Percentiles rank a stretch among this genome's conserved stretches.
Conservation (phyloP, 2,797 vertebrate species). For the Momotus momota region DNA sequence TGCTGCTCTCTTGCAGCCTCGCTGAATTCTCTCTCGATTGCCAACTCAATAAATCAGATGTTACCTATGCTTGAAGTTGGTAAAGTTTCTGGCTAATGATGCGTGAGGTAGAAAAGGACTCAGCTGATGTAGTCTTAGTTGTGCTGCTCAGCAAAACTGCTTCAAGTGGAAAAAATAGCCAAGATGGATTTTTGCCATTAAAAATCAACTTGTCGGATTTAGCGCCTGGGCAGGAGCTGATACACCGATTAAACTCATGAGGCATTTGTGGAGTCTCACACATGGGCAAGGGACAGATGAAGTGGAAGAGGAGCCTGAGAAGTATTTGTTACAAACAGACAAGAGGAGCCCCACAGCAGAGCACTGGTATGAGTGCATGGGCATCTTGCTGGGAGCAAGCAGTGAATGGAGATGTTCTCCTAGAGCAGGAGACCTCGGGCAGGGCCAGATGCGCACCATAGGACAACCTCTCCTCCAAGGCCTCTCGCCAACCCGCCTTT, state of each 20-base stretch:
- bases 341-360: fast-evolving
- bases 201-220: not conserved
- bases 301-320: not conserved
- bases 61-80: not conserved
- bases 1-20: not conserved
- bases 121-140: not conserved
- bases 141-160: not conserved
- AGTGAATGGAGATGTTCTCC: not conserved
- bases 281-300: not conserved
- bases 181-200: not conserved
- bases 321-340: not conserved
- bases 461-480: not conserved
- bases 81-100: not conserved
- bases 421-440: not conserved
- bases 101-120: not conserved
- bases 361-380: fast-evolving
- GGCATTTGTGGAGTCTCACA: not conserved
- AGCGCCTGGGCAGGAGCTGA: not conserved
- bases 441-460: not conserved
- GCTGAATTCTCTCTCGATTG: not conserved
- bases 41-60: not conserved
- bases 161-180: not conserved
- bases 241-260: not conserved
- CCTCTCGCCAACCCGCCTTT: not conserved
- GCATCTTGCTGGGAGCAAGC: fast-evolving